Percentiles rank a stretch among this genome's conserved stretches.
Evolutionary conservation across 2,888 invertebrate species (phyloP).

Genomic region (Corbicula japonica): DNA sequence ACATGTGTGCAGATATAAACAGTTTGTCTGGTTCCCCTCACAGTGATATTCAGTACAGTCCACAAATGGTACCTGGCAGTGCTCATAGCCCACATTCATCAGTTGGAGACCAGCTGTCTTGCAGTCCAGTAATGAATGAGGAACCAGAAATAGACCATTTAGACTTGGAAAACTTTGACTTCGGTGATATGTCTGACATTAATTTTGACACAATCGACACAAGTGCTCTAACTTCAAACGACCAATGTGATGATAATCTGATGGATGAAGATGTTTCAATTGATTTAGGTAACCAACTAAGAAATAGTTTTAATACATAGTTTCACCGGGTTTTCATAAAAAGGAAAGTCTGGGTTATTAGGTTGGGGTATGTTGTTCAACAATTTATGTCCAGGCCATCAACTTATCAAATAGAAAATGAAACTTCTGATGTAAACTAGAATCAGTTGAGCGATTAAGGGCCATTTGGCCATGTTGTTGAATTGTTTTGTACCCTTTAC

Average conservation of each 20-base stretch:
- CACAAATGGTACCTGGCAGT: conserved; percentile 45
- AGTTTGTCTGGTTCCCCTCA: conserved; percentile 68
- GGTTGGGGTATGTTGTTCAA: too few relatives aligned
- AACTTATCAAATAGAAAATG: too few relatives aligned
- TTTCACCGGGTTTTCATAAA: too few relatives aligned
- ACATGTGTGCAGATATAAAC: conserved; percentile 52
- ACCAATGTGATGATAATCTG: conserved; percentile 4
- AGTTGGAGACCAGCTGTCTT: conserved; percentile 45
- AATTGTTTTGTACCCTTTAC: too few relatives aligned
- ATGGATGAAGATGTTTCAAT: conserved; percentile 64
- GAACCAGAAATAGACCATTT: conserved; percentile 53
- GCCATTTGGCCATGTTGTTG: too few relatives aligned
- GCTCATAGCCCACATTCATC: conserved; percentile 42
- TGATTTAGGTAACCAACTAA: conserved; percentile 60
- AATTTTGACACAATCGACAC: conserved; percentile 67
- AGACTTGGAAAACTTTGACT: conserved; percentile 72
- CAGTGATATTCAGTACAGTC: conserved; percentile 51
- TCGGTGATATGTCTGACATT: conserved; percentile 67
- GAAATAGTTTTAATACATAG: too few relatives aligned
- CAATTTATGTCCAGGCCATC: too few relatives aligned
- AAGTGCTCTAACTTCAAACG: conserved; percentile 45
- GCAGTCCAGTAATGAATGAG: conserved; percentile 38
- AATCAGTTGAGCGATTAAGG: too few relatives aligned
- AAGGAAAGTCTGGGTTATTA: too few relatives aligned
- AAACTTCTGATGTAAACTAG: too few relatives aligned